phyloP scores from a whole-genome alignment of 2,113 vertebrate genomes.

The Notechis scutatus region DNA sequence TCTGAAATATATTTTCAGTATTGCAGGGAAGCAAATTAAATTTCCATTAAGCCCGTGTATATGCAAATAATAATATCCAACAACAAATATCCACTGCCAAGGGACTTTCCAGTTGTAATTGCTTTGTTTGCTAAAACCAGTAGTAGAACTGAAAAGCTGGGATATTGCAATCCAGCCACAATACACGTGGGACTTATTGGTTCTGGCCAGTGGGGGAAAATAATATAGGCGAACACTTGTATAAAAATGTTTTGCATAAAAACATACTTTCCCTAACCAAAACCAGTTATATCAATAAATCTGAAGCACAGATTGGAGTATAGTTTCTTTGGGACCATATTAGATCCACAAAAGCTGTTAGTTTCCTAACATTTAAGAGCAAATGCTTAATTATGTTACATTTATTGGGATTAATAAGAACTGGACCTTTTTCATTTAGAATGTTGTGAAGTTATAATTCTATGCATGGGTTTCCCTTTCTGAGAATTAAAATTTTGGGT shows the following conservation, averaged over 20 bases:
- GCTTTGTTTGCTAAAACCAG: slow-evolving; percentile 14
- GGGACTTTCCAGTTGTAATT: slow-evolving; percentile 29
- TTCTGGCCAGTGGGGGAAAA: not conserved
- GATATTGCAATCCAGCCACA: slow-evolving; percentile 35
- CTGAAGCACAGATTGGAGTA: not conserved
- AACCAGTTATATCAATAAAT: slow-evolving; percentile 8
- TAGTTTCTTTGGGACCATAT: not conserved
- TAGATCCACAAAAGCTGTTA: not conserved
- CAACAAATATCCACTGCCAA: slow-evolving; percentile 24
- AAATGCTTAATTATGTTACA: not conserved
- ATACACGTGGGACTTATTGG: slow-evolving; percentile 19
- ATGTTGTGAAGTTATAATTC: not conserved
- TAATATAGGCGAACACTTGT: not conserved
- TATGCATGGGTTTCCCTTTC: not conserved
- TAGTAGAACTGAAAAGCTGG: slow-evolving; percentile 1
- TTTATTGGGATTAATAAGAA: not conserved
- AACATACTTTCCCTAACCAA: slow-evolving; percentile 17
- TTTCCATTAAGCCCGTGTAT: slow-evolving; percentile 20
- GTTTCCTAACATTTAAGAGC: not conserved
- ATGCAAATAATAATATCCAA: not conserved
- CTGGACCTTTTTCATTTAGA: not conserved
- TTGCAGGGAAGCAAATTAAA: slow-evolving; percentile 42
- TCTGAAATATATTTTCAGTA: slow-evolving; percentile 21
- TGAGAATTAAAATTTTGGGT: not conserved
- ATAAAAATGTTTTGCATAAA: not conserved